Evolutionary conservation across 1,140 invertebrate genomes (phyloP), one percentile per base, ranked within the genome.

Genomic region (Papilio machaon): DNA sequence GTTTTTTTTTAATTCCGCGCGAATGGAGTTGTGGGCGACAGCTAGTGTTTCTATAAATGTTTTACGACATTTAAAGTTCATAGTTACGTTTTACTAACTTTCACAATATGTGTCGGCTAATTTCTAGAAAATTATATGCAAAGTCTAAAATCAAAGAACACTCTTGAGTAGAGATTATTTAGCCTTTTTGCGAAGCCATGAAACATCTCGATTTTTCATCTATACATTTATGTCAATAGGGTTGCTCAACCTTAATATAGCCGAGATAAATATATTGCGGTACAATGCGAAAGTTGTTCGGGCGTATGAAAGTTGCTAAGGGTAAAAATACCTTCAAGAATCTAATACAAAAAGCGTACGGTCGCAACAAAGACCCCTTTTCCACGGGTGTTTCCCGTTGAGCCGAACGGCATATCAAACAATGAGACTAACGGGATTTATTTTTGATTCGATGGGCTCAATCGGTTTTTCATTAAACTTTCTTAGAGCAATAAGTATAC

Each of bases 321-420:
- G 64, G 64, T 70, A 76, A 49, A 74, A 49, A 76, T 30, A 52
- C 47, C 17, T 76, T 76, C 73, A 47, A 46, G n/a, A 19, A 46
- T 76, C 47, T 76, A 47, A 52, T 76, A 76, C 47, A 76, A 76
- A 74, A 76, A 73, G 47, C 74, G 74, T 47, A 54, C 74, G 6
- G 46, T 76, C 13, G 19, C n/a, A 76, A 76, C 7, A 19, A 58
- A 58, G 54, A 58, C 8, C 1, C 6, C 54, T 19, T 58, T 58
- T 58, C n/a, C 54, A 58, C 54, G 38, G 7, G 38, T 43, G 38
- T 43, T 43, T 43, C 7, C 38, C 38, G 2, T 43, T 43, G 38
- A 7, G 2, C 38, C 2, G 38, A 43, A 2, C 1, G 7, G 38
- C 38, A 43, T 43, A 43, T 6, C 38, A 43, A 1, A 2, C 38